Evolutionary conservation across 2,888 invertebrate genomes (phyloP).

Genomic region (Troides aeacus): DNA sequence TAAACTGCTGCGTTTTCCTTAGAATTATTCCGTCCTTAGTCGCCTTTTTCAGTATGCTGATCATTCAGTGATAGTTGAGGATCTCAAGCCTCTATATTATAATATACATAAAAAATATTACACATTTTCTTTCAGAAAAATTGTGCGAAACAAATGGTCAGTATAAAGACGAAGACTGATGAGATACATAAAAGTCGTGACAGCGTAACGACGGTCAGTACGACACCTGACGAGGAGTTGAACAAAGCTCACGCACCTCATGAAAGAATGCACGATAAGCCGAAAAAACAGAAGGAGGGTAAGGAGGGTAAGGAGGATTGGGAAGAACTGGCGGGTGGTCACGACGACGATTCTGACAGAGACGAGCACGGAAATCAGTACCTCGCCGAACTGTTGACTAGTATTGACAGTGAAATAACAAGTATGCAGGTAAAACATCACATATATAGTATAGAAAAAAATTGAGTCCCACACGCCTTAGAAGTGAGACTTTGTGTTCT

Average conservation of each 20-base stretch:
- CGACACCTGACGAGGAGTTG: not conserved
- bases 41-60: too few species aligned
- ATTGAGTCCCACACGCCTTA: too few species aligned
- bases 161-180: too few species aligned
- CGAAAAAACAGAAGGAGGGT: slow-evolving; percentile 3
- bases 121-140: slow-evolving; percentile 4
- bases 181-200: too few species aligned
- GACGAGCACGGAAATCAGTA: slow-evolving; percentile 32
- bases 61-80: too few species aligned
- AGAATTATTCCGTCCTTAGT: too few species aligned
- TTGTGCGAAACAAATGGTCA: not conserved
- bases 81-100: not conserved
- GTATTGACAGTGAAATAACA: slow-evolving; percentile 45
- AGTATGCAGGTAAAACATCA: slow-evolving; percentile 37
- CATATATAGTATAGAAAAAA: too few species aligned
- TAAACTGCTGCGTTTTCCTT: too few species aligned
- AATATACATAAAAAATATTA: not conserved
- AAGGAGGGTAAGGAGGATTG: slow-evolving; percentile 10
- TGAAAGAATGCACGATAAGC: slow-evolving; percentile 2
- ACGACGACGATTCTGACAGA: slow-evolving; percentile 26
- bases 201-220: not conserved
- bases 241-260: not conserved
- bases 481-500: too few species aligned
- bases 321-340: slow-evolving; percentile 7
- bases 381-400: slow-evolving; percentile 39